Percentiles rank a stretch among this genome's conserved stretches.
Conservation (phyloP, 2,888 invertebrate genomes). For the Syrista parreyssii region DNA sequence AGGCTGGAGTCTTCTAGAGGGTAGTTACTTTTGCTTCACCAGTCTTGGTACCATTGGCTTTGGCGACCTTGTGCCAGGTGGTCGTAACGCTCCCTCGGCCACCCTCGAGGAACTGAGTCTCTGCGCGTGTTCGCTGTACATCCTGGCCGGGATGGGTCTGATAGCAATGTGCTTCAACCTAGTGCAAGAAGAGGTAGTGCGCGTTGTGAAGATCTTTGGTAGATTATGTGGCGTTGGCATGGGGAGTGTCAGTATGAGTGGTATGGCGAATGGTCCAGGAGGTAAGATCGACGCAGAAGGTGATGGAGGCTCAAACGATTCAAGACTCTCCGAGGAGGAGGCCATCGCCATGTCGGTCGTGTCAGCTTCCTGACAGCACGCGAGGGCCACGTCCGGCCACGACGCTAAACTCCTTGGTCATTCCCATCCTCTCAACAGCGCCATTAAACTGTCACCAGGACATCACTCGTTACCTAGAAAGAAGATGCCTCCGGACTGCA, state of each 20-base stretch:
- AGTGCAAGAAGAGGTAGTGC: conserved; percentile 81
- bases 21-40: conserved; percentile 84
- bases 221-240: conserved; percentile 59
- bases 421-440: conserved; percentile 43
- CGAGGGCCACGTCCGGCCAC: conserved; percentile 67
- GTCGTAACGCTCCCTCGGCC: conserved; percentile 63
- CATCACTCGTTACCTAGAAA: conserved; percentile 69
- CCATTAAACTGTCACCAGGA: conserved; percentile 62
- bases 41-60: conserved; percentile 86
- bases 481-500: conserved; percentile 50
- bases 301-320: conserved; percentile 49
- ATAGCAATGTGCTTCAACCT: conserved; percentile 90
- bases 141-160: conserved; percentile 85
- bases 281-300: conserved; percentile 51
- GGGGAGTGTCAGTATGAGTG: conserved; percentile 27
- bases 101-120: conserved; percentile 75
- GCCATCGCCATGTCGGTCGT: conserved; percentile 67
- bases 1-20: conserved; percentile 91
- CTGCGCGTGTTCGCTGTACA: conserved; percentile 83
- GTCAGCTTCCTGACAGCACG: conserved; percentile 70
- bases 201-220: conserved; percentile 69
- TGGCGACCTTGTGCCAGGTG: conserved; percentile 81
- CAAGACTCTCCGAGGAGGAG: conserved; percentile 62
- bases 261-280: conserved; percentile 50
- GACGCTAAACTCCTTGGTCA: conserved; percentile 61